Evolutionary conservation across 92 coral and sea anemone genomes (phyloP).

Genomic region (Pocillopora grandis): DNA sequence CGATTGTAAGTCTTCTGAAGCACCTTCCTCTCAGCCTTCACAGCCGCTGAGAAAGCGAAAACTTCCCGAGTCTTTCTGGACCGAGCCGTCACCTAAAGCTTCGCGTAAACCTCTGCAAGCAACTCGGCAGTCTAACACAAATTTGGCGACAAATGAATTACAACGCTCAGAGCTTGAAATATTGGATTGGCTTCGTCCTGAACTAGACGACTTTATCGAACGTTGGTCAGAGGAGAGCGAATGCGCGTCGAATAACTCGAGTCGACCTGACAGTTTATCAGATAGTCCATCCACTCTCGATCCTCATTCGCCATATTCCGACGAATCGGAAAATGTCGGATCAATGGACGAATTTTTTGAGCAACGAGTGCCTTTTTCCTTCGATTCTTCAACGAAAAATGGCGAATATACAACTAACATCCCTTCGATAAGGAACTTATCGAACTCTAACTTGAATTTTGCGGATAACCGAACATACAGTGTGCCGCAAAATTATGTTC

Average conservation of each 20-base stretch:
- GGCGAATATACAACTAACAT: not conserved
- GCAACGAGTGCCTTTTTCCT: conserved; percentile 68
- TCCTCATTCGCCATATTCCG: conserved; percentile 89
- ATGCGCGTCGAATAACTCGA: conserved; percentile 64
- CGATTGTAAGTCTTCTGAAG: conserved; percentile 1
- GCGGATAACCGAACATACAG: not conserved
- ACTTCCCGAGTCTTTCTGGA: conserved; percentile 81
- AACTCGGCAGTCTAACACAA: conserved; percentile 32
- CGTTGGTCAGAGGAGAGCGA: conserved; percentile 94
- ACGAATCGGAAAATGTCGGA: conserved; percentile 65
- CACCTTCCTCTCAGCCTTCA: conserved; percentile 41
- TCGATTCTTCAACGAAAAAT: conserved; percentile 9
- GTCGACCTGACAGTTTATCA: conserved; percentile 68
- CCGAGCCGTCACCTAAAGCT: conserved; percentile 69
- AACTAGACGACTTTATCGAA: conserved; percentile 90
- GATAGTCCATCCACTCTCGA: conserved; percentile 73
- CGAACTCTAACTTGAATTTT: not conserved
- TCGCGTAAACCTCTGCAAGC: conserved; percentile 48
- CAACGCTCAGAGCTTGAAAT: conserved; percentile 61
- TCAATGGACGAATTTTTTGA: conserved; percentile 78
- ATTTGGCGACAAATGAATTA: conserved; percentile 39
- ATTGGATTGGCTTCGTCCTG: conserved; percentile 90
- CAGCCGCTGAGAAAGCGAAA: conserved; percentile 81
- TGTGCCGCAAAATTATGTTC: conserved; percentile 16
- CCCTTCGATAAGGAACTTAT: not conserved